A percentile compares a stretch with the other conserved stretches of the same genome.
phyloP scores from a whole-genome alignment of 2,888 invertebrate genomes.

The Brenthis ino region DNA sequence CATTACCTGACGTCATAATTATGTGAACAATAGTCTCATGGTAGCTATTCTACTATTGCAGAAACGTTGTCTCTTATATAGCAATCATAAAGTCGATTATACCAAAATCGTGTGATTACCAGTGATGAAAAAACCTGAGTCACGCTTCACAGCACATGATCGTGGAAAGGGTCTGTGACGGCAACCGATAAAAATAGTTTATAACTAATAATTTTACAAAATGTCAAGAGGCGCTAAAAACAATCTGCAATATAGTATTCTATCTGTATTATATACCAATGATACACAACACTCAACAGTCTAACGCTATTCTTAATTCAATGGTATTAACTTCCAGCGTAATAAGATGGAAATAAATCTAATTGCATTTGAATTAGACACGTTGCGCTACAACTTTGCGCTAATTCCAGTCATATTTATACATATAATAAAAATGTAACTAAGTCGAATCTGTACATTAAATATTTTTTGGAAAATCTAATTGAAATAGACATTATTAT shows the following conservation, averaged over 20 bases:
- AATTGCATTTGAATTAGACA: too few species aligned
- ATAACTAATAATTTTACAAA: conserved; percentile 20
- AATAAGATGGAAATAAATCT: too few species aligned
- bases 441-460: too few species aligned
- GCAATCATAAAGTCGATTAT: conserved; percentile 20
- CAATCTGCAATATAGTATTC: neutral
- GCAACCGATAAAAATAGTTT: conserved; percentile 26
- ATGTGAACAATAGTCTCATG: conserved; percentile 33
- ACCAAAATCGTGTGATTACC: conserved; percentile 19
- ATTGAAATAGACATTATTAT: too few species aligned
- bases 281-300: neutral
- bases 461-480: too few species aligned
- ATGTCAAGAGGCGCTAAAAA: neutral
- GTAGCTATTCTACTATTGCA: conserved; percentile 5
- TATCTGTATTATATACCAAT: neutral
- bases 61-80: conserved; percentile 11
- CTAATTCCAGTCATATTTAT: too few species aligned
- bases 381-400: too few species aligned
- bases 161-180: conserved; percentile 52
- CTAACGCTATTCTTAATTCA: too few species aligned
- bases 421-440: too few species aligned
- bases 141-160: conserved; percentile 61
- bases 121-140: conserved; percentile 47
- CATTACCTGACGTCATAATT: conserved; percentile 20
- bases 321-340: too few species aligned